phyloP scores from a whole-genome alignment of 2,888 invertebrate species.

The Gisinianus flammeolus region DNA sequence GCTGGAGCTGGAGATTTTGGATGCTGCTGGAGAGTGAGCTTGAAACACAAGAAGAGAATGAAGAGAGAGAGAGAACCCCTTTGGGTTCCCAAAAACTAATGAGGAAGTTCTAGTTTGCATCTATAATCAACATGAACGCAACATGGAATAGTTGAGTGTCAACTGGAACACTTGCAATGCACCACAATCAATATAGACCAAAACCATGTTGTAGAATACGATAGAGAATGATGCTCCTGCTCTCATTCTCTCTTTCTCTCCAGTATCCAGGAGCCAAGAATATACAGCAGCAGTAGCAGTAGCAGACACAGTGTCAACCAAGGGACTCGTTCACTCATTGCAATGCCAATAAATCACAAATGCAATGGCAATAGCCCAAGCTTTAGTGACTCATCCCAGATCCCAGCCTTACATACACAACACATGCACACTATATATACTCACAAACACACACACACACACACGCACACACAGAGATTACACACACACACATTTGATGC shows the following conservation, averaged over 20 bases:
- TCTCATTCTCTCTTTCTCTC: neutral
- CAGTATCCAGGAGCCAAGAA: neutral
- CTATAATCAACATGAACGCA: neutral
- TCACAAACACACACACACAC: neutral
- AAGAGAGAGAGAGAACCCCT: neutral
- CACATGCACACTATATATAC: neutral
- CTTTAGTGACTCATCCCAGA: neutral
- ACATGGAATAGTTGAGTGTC: neutral
- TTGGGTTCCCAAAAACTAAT: conserved; percentile 1
- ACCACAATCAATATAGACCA: neutral
- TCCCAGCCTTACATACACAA: neutral
- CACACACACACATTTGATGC: neutral
- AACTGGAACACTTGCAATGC: neutral
- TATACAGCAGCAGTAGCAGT: neutral
- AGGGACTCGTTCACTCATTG: conserved; percentile 42
- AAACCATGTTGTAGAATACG: neutral
- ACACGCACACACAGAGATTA: neutral
- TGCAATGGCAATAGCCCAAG: neutral
- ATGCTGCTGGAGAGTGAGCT: neutral
- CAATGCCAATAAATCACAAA: conserved; percentile 55
- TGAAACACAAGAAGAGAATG: neutral
- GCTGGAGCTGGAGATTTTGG: neutral
- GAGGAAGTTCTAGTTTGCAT: conserved; percentile 15
- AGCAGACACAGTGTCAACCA: neutral
- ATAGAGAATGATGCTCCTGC: neutral